Percentiles rank a stretch among this genome's conserved stretches.
phyloP scores from a whole-genome alignment of 1,140 invertebrate species.

The Habropoda laboriosa region DNA sequence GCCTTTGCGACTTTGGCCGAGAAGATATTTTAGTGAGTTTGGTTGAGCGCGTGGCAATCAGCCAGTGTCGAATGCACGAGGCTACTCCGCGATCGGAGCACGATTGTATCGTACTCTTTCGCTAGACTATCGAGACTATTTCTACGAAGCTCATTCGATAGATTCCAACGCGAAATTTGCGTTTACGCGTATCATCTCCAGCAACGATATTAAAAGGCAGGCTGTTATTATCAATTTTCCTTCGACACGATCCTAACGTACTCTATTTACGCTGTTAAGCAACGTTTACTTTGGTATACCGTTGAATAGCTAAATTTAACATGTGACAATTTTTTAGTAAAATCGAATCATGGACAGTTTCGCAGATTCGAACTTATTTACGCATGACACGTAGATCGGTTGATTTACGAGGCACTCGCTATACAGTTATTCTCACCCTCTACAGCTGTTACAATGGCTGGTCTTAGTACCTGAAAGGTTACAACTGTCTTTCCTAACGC shows the following conservation, averaged over 20 bases:
- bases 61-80: slow-evolving; percentile 56
- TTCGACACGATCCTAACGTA: background rate
- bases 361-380: slow-evolving; percentile 17
- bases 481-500: background rate
- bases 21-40: slow-evolving; percentile 61
- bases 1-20: slow-evolving; percentile 64
- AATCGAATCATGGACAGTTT: background rate
- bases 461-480: slow-evolving; percentile 34
- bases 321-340: background rate
- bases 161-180: background rate
- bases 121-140: background rate
- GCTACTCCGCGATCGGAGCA: slow-evolving; percentile 31
- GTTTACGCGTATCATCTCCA: background rate
- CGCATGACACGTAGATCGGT: slow-evolving; percentile 18
- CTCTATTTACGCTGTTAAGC: too few relatives aligned
- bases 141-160: background rate
- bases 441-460: background rate
- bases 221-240: too few relatives aligned
- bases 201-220: too few relatives aligned
- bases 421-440: slow-evolving; percentile 37
- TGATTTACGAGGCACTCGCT: slow-evolving; percentile 39
- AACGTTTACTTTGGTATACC: background rate
- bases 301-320: background rate
- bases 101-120: slow-evolving; percentile 10
- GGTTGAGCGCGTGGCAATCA: slow-evolving; percentile 57